Evolutionary conservation across 53 echinoderm and acorn worm genomes (phyloP), one percentile per base, ranked within the genome.

Genomic region (Astropecten irregularis): DNA sequence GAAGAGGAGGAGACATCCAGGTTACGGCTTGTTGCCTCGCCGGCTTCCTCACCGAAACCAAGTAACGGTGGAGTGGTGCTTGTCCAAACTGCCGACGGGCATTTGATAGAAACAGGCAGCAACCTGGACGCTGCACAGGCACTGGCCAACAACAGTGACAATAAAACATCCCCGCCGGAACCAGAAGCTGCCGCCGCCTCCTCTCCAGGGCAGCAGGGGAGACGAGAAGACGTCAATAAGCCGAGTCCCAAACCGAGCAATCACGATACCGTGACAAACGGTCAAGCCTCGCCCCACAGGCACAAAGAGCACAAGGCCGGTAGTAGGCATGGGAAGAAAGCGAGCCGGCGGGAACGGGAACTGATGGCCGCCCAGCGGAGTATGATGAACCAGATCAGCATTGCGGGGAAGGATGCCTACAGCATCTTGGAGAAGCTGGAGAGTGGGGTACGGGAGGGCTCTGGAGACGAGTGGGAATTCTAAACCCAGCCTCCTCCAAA

Each of bases 401-500:
- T n/a, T n/a, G n/a, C n/a, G n/a, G 79, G 29, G 33, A 79, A 62
- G 46, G 79, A 79, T 62, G 79, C 79, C 18, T 79, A 79, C 32
- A 79, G 62, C 40, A 79, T 79, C 49, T 31, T 79, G 27, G 60
- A 79, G 48, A 89, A 84, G 38, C 55, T 89, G 26, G 77, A 89
- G 51, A 89, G 85, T 50, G 89, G 89, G 11, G 89, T 89, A 0
- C 56, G 85, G 26, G 89, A 89, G 11, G 87, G 65, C 46, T 68
- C 79, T 3, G 79, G 81, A n/a, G 87, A 49, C 34, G 91, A 91
- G 4, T 91, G 91, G 91, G 91, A 91, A 42, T 91, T 91, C 32
- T 91, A 52, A 74, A 20, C 34, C 10, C 19, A n/a, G 21, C 28
- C 40, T 27, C 4, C n/a, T n/a, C n/a, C n/a, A n/a, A n/a, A n/a